Conservation (phyloP, 2,113 vertebrate genomes). For the Nymphicus hollandicus region DNA sequence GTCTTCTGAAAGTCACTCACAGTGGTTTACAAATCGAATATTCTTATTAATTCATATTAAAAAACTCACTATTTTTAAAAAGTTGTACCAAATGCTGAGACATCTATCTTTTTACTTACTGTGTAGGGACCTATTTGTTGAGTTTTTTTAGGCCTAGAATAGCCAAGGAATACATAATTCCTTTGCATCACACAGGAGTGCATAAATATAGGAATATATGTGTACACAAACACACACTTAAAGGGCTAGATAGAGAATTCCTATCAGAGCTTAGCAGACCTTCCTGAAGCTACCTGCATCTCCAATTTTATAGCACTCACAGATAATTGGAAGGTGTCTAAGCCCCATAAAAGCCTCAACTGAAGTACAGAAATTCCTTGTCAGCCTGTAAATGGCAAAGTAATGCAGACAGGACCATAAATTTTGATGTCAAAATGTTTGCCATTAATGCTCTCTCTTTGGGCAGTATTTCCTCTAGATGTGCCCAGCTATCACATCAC, state of each 20-base stretch:
- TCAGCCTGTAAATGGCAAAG: neutral
- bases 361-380: neutral
- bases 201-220: neutral
- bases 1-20: neutral
- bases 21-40: neutral
- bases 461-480: neutral
- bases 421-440: slow-evolving; percentile 19
- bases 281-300: neutral
- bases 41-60: neutral
- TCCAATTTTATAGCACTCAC: neutral
- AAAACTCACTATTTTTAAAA: neutral
- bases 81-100: neutral
- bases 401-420: slow-evolving; percentile 1
- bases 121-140: neutral
- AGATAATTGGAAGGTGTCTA: neutral
- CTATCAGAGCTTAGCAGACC: neutral
- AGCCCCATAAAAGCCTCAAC: neutral
- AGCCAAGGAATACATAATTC: neutral
- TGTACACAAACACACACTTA: neutral
- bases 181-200: neutral
- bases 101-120: neutral
- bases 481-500: neutral
- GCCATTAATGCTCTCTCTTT: neutral
- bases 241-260: neutral
- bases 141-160: neutral